These are phyloP conservation scores for Acomys russatus DNA, from an alignment of 2,797 vertebrate genomes.

Conservation along the genomic window DNA sequence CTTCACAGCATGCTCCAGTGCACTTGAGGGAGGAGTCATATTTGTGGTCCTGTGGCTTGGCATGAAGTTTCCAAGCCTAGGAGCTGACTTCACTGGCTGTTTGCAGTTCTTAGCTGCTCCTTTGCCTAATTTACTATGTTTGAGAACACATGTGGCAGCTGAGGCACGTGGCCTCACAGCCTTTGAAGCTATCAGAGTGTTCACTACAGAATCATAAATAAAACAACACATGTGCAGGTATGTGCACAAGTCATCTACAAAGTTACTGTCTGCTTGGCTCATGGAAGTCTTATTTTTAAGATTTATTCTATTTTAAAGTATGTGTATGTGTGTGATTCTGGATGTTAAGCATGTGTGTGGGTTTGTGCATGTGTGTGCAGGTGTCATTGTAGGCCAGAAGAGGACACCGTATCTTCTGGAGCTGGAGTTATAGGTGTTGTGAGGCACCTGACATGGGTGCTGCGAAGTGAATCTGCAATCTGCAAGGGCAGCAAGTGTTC, in stretches of 20 bases:
- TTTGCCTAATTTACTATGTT: not conserved
- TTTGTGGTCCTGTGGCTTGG: not conserved
- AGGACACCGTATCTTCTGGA: not conserved
- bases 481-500: not conserved
- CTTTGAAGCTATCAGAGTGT: not conserved
- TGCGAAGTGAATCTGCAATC: not conserved
- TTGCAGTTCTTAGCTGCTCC: fast-evolving
- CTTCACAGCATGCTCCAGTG: fast-evolving
- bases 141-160: not conserved
- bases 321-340: not conserved
- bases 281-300: not conserved
- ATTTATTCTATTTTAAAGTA: not conserved
- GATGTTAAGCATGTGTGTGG: not conserved
- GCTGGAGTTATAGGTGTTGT: not conserved
- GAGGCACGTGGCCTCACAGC: not conserved
- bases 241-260: not conserved
- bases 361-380: not conserved
- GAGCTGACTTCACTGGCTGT: not conserved
- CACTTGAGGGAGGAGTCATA: fast-evolving
- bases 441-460: not conserved
- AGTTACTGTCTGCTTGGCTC: fast-evolving
- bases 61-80: not conserved
- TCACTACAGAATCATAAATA: not conserved
- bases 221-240: not conserved
- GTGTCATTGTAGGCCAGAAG: not conserved